These are phyloP conservation scores for Irena cyanogastra DNA, from an alignment of 2,113 vertebrate genomes.

Conservation along the genomic window DNA sequence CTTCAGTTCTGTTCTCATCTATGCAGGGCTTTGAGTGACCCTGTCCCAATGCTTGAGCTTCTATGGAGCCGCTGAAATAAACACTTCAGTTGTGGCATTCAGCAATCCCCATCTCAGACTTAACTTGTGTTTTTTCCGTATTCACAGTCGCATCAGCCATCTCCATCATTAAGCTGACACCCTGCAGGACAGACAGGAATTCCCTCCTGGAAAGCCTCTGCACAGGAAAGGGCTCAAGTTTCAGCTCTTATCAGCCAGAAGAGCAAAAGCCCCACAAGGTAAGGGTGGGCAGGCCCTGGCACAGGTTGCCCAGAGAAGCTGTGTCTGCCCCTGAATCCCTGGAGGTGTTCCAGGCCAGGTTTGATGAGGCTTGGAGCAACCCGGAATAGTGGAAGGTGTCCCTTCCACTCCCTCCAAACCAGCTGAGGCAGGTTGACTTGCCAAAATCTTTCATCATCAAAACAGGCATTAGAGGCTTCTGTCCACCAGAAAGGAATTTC, in stretches of 20 bases:
- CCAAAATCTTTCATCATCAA: background rate
- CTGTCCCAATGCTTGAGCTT: fast-evolving
- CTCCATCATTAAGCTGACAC: fast-evolving
- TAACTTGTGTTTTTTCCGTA: background rate
- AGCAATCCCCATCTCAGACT: background rate
- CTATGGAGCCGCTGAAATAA: background rate
- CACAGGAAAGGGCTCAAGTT: background rate
- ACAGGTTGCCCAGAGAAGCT: background rate
- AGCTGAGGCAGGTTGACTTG: background rate
- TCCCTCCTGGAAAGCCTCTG: background rate
- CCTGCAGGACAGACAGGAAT: background rate
- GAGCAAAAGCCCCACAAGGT: background rate
- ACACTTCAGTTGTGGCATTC: background rate
- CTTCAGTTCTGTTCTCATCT: background rate
- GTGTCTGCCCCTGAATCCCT: background rate
- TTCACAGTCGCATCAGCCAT: background rate
- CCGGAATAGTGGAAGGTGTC: background rate
- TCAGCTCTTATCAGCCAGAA: background rate
- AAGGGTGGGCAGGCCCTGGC: background rate
- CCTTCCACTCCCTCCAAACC: background rate
- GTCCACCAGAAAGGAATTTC: background rate
- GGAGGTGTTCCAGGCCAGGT: background rate
- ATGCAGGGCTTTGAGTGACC: background rate
- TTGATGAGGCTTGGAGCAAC: background rate
- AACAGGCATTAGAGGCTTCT: background rate